Base-by-base conservation (phyloP, 1,140 invertebrate species). In the Macrosteles quadrilineatus region DNA sequence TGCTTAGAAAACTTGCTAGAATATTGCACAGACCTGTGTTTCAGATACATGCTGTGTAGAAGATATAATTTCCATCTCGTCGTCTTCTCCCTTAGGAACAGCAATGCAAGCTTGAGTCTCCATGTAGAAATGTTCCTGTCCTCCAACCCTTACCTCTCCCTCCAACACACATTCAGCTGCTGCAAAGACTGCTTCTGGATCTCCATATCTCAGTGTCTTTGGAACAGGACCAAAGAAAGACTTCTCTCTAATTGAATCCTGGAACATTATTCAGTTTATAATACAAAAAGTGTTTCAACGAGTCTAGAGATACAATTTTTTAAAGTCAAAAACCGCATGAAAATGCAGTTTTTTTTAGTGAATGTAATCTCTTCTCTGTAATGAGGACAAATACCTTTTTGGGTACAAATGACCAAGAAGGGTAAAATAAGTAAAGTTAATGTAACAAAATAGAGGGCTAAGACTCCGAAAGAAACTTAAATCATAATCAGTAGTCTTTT, bases 121-220 rank as follows among this genome's bases (percentile, higher is more conserved):
- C 71, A 99, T 81, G 81, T 99, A 98, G 83, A 98, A 98, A 80
- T 99, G 97, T 80, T 98, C 96, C 80, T 98, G 97, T 0, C 94
- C 95, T 47, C 94, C 94, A 75, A 91, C 90, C 72, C 89, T 85
- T 47, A 93, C 83, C 77, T 90, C 87, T 11, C 94, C 92, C 80
- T 91, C 87, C 29, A 90, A 72, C 17, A 88, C 78, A 77, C 89
- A 81, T 30, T 89, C 86, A 9, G 90, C 85, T 64, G 85, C 79
- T 30, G 80, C 73, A 69, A 97, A 89, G 0, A 83, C 90, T 73
- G 85, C 77, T 32, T 79, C 76, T 1, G 88, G 76, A 80, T 96
- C 85, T 0, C 95, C 95, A 75, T 86, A 88, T 50, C 71, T 78
- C 4, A 90, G 78, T 9, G 76, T 78, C 63, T 80, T 81, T 1